Conservation (phyloP, 1,140 invertebrate genomes). For the Pseudomyrmex gracilis region DNA sequence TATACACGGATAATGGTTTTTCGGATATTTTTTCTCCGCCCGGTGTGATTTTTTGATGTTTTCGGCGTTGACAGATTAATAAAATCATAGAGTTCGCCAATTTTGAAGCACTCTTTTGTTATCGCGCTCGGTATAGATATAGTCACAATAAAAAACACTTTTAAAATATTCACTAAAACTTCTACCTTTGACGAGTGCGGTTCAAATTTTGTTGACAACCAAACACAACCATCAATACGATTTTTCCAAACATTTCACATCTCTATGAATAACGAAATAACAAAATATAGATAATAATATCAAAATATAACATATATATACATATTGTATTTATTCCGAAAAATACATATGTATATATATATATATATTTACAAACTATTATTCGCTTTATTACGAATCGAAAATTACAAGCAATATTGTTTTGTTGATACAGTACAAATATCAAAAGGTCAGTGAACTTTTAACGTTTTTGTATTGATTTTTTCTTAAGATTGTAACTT, state of each 20-base stretch:
- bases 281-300: neutral
- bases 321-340: too few relatives aligned
- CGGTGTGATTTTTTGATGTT: conserved; percentile 5
- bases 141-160: neutral
- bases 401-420: too few relatives aligned
- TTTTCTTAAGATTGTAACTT: too few relatives aligned
- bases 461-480: too few relatives aligned
- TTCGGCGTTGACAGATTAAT: conserved; percentile 18
- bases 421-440: too few relatives aligned
- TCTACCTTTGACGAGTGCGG: conserved; percentile 23
- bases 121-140: conserved; percentile 13
- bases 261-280: conserved; percentile 13
- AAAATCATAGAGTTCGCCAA: conserved; percentile 21
- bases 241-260: conserved; percentile 22
- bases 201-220: conserved; percentile 39
- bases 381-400: too few relatives aligned
- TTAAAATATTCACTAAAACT: neutral
- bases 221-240: neutral
- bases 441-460: too few relatives aligned
- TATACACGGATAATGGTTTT: conserved; percentile 17
- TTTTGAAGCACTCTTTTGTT: conserved; percentile 29
- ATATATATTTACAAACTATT: neutral
- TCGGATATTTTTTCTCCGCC: conserved; percentile 8
- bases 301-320: neutral
- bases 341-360: neutral